These are phyloP conservation scores for Sebastes trivittatus DNA, from an alignment of 2,797 vertebrate genomes.

Conservation along the genomic window DNA sequence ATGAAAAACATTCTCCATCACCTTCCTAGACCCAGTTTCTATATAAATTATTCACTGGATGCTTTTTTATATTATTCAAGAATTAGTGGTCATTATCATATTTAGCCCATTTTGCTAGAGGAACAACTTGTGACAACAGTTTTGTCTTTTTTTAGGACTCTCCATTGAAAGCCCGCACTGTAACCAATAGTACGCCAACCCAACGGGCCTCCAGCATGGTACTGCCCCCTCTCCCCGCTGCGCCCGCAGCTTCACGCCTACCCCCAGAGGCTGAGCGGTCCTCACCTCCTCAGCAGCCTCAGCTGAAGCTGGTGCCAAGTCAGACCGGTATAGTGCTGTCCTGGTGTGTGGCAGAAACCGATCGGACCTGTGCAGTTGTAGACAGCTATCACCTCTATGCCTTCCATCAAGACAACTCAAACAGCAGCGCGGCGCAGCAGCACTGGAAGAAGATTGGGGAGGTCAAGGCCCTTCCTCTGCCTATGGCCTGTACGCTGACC, in stretches of 20 bases:
- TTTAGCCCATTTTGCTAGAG: not conserved
- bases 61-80: not conserved
- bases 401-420: slow-evolving; percentile 90
- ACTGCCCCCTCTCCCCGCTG: slow-evolving; percentile 85
- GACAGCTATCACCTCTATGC: slow-evolving; percentile 99
- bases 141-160: slow-evolving; percentile 70
- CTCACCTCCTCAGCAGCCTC: slow-evolving; percentile 93
- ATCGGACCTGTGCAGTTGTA: slow-evolving; percentile 91
- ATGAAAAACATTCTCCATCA: not conserved
- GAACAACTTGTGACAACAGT: not conserved
- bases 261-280: slow-evolving; percentile 91
- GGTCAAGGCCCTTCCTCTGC: slow-evolving; percentile 95
- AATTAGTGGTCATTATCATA: not conserved
- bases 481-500: slow-evolving; percentile 98
- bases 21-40: not conserved
- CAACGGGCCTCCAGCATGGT: slow-evolving; percentile 32
- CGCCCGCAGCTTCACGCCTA: slow-evolving; percentile 87
- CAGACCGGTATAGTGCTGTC: slow-evolving; percentile 97
- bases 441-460: slow-evolving; percentile 99
- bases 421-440: slow-evolving; percentile 80
- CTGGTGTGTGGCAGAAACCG: slow-evolving; percentile 95
- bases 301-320: slow-evolving; percentile 96
- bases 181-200: slow-evolving; percentile 36
- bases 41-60: not conserved
- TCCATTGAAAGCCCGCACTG: slow-evolving; percentile 67